These are phyloP conservation scores for Nipponacmea schrenckii DNA, from an alignment of 2,888 invertebrate genomes.

Conservation along the genomic window DNA sequence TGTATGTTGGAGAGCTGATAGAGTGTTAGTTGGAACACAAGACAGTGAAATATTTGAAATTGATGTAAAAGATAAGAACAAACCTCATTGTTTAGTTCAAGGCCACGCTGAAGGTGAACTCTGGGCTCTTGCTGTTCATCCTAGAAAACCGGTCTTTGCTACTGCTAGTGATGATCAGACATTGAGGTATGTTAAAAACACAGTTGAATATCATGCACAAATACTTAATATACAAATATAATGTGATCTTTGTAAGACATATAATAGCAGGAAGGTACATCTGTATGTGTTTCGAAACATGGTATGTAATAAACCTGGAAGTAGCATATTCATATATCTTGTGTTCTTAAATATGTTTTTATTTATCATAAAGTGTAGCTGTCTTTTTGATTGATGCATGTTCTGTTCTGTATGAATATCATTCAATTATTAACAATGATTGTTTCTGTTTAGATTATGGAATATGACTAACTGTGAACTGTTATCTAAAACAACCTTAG, in stretches of 20 bases:
- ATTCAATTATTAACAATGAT: no score
- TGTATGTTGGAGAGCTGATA: constrained; percentile 64
- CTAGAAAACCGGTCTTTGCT: constrained; percentile 65
- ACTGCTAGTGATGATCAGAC: constrained; percentile 68
- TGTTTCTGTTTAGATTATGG: constrained; percentile 58
- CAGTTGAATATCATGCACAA: no score
- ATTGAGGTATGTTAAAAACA: constrained; percentile 50
- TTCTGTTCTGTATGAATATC: no score
- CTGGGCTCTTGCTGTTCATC: constrained; percentile 67
- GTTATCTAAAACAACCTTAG: constrained; percentile 59
- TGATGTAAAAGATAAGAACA: constrained; percentile 53
- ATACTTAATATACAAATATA: no score
- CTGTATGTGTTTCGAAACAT: no score
- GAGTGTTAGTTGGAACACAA: constrained; percentile 64
- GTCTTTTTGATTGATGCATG: no score
- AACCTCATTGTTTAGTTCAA: constrained; percentile 60
- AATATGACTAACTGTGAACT: constrained; percentile 59
- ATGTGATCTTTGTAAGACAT: no score
- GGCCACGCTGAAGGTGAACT: constrained; percentile 68
- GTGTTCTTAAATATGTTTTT: no score
- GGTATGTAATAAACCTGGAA: no score
- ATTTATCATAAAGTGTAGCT: no score
- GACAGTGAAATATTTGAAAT: constrained; percentile 67
- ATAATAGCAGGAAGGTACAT: no score
- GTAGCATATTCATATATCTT: no score